Conservation (phyloP, 2,113 vertebrate genomes). For the Artemisiospiza belli region DNA sequence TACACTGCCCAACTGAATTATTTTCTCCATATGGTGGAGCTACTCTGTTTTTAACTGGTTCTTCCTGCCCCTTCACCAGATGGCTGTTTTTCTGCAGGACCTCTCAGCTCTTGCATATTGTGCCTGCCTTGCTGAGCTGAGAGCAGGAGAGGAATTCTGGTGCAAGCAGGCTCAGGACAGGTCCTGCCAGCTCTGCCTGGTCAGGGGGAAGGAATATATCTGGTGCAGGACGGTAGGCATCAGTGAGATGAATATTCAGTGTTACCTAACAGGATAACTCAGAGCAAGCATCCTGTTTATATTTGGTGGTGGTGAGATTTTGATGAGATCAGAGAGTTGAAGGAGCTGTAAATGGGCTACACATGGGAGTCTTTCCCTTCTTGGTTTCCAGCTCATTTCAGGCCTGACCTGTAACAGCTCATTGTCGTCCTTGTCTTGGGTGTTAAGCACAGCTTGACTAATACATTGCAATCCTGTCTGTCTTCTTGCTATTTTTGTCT, state of each 20-base stretch:
- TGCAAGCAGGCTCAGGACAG: neutral
- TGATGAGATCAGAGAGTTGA: neutral
- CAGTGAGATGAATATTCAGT: neutral
- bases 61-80: conserved; percentile 63
- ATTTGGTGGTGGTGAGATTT: neutral
- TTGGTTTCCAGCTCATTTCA: neutral
- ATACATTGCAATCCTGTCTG: neutral
- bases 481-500: conserved; percentile 20
- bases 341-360: neutral
- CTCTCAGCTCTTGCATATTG: neutral
- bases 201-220: accelerated
- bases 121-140: neutral
- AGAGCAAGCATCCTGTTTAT: neutral
- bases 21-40: conserved; percentile 63
- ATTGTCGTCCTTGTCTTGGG: neutral
- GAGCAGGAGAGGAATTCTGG: neutral
- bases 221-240: neutral
- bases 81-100: conserved; percentile 48
- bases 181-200: neutral
- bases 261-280: neutral
- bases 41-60: conserved; percentile 55
- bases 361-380: neutral
- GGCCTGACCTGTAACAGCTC: neutral
- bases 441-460: conserved; percentile 14
- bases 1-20: conserved; percentile 62